Base-by-base conservation (phyloP, 1,140 invertebrate genomes). In the Charaxes varanes region DNA sequence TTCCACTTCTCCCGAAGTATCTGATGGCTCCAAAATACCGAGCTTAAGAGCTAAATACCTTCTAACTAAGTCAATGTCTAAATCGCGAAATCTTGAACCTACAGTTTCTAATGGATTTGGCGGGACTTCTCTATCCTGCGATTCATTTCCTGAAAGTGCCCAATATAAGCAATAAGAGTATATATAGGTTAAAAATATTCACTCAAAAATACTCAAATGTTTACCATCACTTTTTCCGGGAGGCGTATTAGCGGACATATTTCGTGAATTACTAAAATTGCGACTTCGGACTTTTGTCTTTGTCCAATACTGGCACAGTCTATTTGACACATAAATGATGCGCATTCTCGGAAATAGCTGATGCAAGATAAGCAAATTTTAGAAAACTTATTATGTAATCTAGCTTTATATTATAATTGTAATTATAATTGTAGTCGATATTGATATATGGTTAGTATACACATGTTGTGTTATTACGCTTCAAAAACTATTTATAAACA, bases 31-130 rank as follows among this genome's bases (percentile, higher is more conserved):
- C 34, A 77, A 72, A 40, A 85, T 68, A 15, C 74, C 79, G n/a
- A 85, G 67, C 49, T 84, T 85, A 37, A 73, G 59, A 3, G 78
- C 81, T 46, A 85, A 74, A 54, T 81, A 84, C 22, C 68, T 52
- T 28, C 83, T 53, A 35, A 84, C 74, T 23, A 71, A 67, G 52
- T 84, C 81, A 16, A 85, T 77, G 56, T 83, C 76, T 34, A 76
- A 53, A 45, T 82, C 78, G 6, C 70, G 58, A 54, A 79, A 54
- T 31, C 70, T 62, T 47, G 66, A 59, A 23, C 63, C 59, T 30
- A 69, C 32, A 36, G 40, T 63, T 26, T 73, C 71, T 21, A 62
- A 52, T 23, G 53, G 59, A 72, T 65, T 78, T 76, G 69, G 73
- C 69, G 74, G 71, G 67, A 69, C 41, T 26, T 36, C 26, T 12